Conservation (phyloP, 2,113 vertebrate genomes). For the Cyprinodon brontotheroides region DNA sequence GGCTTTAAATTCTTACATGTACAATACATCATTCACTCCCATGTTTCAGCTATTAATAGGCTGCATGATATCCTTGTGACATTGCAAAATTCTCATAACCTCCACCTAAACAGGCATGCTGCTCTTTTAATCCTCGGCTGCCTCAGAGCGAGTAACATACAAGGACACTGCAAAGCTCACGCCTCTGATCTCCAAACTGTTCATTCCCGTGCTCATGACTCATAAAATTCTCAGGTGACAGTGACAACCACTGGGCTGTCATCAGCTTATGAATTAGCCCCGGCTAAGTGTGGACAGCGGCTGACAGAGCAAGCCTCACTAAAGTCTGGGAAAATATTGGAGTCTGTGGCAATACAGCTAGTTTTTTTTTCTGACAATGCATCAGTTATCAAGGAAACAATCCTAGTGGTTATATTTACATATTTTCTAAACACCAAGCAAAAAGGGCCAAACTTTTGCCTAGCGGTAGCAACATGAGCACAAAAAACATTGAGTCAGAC, state of each 20-base stretch:
- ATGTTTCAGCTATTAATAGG: slow-evolving; percentile 7
- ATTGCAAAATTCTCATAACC: slow-evolving; percentile 47
- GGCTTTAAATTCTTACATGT: slow-evolving; percentile 3
- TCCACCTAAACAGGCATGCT: slow-evolving; percentile 41
- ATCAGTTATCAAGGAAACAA: slow-evolving; percentile 57
- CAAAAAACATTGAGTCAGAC: slow-evolving; percentile 49
- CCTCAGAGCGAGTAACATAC: slow-evolving; percentile 32
- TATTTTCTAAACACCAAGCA: slow-evolving; percentile 67
- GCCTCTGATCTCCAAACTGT: slow-evolving; percentile 52
- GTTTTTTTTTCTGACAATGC: slow-evolving; percentile 58
- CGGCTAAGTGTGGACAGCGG: slow-evolving; percentile 50
- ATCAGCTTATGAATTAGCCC: slow-evolving; percentile 68
- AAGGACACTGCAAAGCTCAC: slow-evolving; percentile 25
- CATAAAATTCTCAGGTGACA: slow-evolving; percentile 68
- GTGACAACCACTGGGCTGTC: slow-evolving; percentile 65
- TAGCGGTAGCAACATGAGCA: slow-evolving; percentile 28
- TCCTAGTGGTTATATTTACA: slow-evolving; percentile 42
- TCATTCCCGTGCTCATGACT: slow-evolving; percentile 58
- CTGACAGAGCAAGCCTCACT: slow-evolving; percentile 44
- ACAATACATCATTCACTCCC: slow-evolving; percentile 19
- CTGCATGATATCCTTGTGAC: slow-evolving; percentile 43
- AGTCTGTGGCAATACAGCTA: slow-evolving; percentile 47
- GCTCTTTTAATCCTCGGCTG: slow-evolving; percentile 42
- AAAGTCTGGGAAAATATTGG: slow-evolving; percentile 60
- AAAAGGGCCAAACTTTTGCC: slow-evolving; percentile 41